Evolutionary conservation across 2,113 vertebrate species (phyloP).

Genomic region (Mobula hypostoma): DNA sequence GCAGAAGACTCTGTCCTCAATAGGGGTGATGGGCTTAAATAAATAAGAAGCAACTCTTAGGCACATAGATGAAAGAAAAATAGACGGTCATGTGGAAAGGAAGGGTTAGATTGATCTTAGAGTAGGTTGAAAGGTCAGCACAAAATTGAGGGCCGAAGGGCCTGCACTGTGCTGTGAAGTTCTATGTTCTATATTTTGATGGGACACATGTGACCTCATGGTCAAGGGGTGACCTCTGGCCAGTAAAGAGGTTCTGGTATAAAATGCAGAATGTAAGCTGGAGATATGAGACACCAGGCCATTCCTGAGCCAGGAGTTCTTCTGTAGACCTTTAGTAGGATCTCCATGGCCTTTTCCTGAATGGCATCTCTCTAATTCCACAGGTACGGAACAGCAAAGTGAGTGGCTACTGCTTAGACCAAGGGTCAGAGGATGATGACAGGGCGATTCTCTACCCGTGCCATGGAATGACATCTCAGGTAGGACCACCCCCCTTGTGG

Average conservation of each 20-base stretch:
- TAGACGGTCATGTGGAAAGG: too few relatives aligned
- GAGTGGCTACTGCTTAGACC: conserved; percentile 90
- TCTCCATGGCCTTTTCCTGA: background rate
- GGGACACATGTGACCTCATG: background rate
- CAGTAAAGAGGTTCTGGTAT: background rate
- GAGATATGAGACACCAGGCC: background rate
- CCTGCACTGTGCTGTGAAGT: too few relatives aligned
- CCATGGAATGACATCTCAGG: conserved; percentile 97
- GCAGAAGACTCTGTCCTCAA: too few relatives aligned
- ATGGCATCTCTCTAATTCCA: background rate
- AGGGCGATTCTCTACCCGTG: conserved; percentile 92
- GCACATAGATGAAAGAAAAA: too few relatives aligned
- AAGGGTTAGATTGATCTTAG: too few relatives aligned
- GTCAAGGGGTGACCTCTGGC: background rate
- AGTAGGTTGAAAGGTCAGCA: background rate
- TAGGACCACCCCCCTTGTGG: conserved; percentile 46
- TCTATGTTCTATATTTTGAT: background rate
- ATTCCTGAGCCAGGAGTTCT: background rate
- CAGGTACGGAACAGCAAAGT: conserved; percentile 98
- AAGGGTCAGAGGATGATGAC: conserved; percentile 89
- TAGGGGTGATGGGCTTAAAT: too few relatives aligned
- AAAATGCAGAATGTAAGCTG: background rate
- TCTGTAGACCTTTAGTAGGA: background rate
- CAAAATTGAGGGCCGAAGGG: too few relatives aligned
- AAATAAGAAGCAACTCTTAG: too few relatives aligned